phyloP scores from a whole-genome alignment of 2,888 invertebrate genomes.

The Mycalesis mineus region DNA sequence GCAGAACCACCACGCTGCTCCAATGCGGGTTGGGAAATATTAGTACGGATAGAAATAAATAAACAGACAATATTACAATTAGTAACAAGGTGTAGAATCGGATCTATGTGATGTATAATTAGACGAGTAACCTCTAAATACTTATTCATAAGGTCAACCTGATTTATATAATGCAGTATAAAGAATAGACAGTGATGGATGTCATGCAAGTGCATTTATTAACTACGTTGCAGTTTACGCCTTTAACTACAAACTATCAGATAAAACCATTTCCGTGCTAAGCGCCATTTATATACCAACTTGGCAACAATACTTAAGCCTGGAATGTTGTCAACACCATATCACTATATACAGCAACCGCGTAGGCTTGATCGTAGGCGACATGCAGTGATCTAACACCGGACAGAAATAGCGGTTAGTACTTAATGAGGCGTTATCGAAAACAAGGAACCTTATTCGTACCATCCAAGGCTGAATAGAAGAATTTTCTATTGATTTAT shows the following conservation, averaged over 20 bases:
- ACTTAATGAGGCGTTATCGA: conserved; percentile 19
- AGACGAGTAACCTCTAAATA: no score
- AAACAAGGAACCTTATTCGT: conserved; percentile 22
- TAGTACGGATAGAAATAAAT: no score
- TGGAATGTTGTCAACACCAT: conserved; percentile 34
- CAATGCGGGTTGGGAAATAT: no score
- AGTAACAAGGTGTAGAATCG: no score
- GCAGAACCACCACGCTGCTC: no score
- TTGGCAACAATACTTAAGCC: conserved; percentile 20
- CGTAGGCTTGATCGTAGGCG: conserved; percentile 36
- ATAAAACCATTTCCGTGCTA: conserved; percentile 13
- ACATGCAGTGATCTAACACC: conserved; percentile 17
- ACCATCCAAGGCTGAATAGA: conserved; percentile 19
- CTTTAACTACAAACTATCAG: not conserved
- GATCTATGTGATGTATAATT: no score
- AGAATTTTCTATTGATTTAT: conserved; percentile 16
- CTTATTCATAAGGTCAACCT: not conserved
- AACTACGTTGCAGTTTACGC: not conserved
- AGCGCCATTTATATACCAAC: conserved; percentile 7
- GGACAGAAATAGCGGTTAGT: conserved; percentile 10
- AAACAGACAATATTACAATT: no score
- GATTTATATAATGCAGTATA: not conserved
- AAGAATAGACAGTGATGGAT: not conserved
- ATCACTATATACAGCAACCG: conserved; percentile 34
- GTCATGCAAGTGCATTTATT: not conserved